Base-by-base conservation (phyloP, 1,140 invertebrate genomes). In the Stegodyphus mimosarum region DNA sequence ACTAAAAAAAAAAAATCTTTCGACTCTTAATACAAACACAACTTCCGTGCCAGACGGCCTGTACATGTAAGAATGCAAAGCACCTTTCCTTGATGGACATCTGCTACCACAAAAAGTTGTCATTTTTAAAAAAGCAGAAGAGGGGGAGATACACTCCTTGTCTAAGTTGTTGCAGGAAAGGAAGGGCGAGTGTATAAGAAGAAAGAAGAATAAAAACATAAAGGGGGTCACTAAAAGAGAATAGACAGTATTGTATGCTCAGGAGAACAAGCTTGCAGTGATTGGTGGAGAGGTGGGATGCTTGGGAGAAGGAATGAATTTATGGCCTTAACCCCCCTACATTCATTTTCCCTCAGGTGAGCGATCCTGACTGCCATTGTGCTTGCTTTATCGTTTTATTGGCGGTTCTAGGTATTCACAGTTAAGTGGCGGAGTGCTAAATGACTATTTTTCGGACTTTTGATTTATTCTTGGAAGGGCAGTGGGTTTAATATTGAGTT, bases 271-370 rank as follows among this genome's bases (percentile, higher is more conserved):
- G 66, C 77, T 11, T 69, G 50, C 77, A 55, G 77, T 53, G 17
- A 79, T 52, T 69, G 77, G 77, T 53, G 51, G 51, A 53, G 69
- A 66, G 49, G 51, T 49, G n/a, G 52, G 67, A 64, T 48, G 9
- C 52, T 11, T 53, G 48, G 17, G 50, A 70, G 66, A 79, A 79
- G 67, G 69, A 50, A 17, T 63, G 77, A 79, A 79, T 79, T 79
- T 79, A 79, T 79, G 77, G 18, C 33, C 66, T 9, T 53, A n/a
- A n/a, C 2, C 7, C 48, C 77, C 48, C 33, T 53, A 11, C n/a
- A 5, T 10, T 7, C 50, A 17, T 7, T 17, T 51, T 66, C 48
- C 51, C 17, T 50, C 10, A 33, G 3, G 1, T 9, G 55, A 60
- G 55, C 9, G 55, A 60, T 11, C 9, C 15, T 60, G 55, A 15